Percentiles rank a stretch among this genome's conserved stretches.
Evolutionary conservation across 2,888 invertebrate genomes (phyloP).

Genomic region (Cataglyphis cursor): DNA sequence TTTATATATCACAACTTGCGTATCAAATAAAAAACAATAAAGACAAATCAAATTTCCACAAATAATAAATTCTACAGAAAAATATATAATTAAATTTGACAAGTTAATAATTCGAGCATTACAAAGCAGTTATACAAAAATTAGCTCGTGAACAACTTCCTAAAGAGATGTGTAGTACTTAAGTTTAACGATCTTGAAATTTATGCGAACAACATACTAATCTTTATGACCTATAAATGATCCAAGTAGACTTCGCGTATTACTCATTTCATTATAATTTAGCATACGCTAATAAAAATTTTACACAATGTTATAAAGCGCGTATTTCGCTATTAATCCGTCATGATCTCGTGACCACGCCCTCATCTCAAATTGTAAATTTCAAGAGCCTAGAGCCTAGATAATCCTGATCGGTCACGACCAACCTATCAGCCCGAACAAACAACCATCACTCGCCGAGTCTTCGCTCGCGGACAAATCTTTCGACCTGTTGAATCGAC

Average conservation of each 20-base stretch:
- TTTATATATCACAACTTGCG: neutral
- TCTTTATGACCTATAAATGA: slow-evolving; percentile 23
- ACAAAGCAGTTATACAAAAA: slow-evolving; percentile 32
- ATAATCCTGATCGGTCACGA: slow-evolving; percentile 27
- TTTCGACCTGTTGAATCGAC: slow-evolving; percentile 45
- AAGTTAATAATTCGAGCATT: slow-evolving; percentile 11
- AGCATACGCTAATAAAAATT: slow-evolving; percentile 7
- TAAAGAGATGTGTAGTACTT: neutral
- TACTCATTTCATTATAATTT: slow-evolving; percentile 19
- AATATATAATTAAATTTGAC: neutral
- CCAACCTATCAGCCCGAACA: slow-evolving; percentile 31
- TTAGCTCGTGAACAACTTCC: neutral
- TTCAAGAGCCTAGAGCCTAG: slow-evolving; percentile 19
- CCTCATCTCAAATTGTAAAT: slow-evolving; percentile 32
- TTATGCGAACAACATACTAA: slow-evolving; percentile 9
- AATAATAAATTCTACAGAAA: neutral
- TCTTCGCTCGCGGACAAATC: slow-evolving; percentile 29
- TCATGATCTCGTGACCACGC: slow-evolving; percentile 6
- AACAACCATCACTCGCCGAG: slow-evolving; percentile 30
- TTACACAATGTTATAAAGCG: neutral
- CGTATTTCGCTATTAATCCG: slow-evolving; percentile 3
- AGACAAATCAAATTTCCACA: neutral
- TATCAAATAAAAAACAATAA: neutral
- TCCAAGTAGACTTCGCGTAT: slow-evolving; percentile 18
- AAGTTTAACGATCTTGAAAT: slow-evolving; percentile 6